Base-by-base conservation (phyloP, 2,888 invertebrate species). In the Drosophila algonquin region DNA sequence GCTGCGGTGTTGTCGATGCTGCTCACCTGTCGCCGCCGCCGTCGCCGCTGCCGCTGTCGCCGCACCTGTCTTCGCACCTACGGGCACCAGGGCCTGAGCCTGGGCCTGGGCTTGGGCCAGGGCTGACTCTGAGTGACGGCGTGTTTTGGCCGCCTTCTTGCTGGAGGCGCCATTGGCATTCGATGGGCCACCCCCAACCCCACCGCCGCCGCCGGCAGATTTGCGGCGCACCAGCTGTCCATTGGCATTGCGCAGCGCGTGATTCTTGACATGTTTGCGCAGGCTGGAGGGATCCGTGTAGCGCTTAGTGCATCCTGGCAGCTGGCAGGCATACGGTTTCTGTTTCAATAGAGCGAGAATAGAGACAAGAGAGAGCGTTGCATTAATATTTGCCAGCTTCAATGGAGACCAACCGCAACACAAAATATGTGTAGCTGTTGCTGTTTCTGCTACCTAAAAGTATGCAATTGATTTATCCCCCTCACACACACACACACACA, bases 241-340 rank as follows among this genome's bases (percentile, higher is more conserved):
- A 65, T 89, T 89, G 48, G 87, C 86, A 75, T 90, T 90, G 68
- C 91, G 90, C 57, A 90, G 73, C 24, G 93, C 91, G 85, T 97
- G 97, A 79, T 96, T 97, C 90, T 98, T 98, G 24, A 98, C 97
- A 92, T 98, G 98, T 90, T 98, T 98, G 44, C 98, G 94, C 1
- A 98, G 94, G 56, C 98, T 98, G 59, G 98, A 98, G 0, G 98
- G 98, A 91, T 98, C 98, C 0, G 98, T 98, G 93, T 98, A 98
- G 45, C 97, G 95, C 91, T 98, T 98, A 7, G 94, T 95, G 90
- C 98, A 98, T 1, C 97, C 98, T 0, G 94, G 93, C 18, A 97
- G 95, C 84, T 97, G 97, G 83, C 98, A 98, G 1, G 97, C 97
- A 92, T 98, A 98, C 0, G 98, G 98, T 93, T 98, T 97, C 96